Conservation (phyloP, 2,113 vertebrate genomes). For the Trichomycterus rosablanca region DNA sequence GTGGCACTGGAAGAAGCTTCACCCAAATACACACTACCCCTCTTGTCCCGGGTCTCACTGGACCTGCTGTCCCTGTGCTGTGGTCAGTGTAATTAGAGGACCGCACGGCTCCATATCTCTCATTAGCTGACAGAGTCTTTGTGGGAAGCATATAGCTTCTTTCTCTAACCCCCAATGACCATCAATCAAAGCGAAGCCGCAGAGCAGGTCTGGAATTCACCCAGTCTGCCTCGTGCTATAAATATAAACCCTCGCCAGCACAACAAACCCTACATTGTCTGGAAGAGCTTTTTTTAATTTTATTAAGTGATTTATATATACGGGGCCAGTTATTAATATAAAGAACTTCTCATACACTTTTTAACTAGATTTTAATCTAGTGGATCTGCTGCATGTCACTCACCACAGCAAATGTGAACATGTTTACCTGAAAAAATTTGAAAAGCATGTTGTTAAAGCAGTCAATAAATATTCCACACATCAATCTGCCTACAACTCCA, state of each 20-base stretch:
- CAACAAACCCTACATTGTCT: conserved; percentile 69
- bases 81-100: conserved; percentile 64
- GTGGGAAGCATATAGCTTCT: conserved; percentile 42
- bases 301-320: conserved; percentile 57
- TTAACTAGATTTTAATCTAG: no score
- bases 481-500: no score
- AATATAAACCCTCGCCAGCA: conserved; percentile 61
- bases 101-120: conserved; percentile 58
- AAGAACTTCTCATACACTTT: not conserved
- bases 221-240: conserved; percentile 61
- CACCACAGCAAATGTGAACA: no score
- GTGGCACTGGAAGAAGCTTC: conserved; percentile 15
- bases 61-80: conserved; percentile 44
- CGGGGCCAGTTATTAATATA: conserved; percentile 8
- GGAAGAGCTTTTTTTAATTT: conserved; percentile 40
- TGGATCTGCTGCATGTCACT: no score
- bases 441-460: no score
- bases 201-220: conserved; percentile 59
- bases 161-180: conserved; percentile 35
- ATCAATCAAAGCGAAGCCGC: conserved; percentile 51
- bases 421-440: no score
- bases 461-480: no score
- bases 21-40: conserved; percentile 30
- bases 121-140: conserved; percentile 65
- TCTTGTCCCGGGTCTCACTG: conserved; percentile 38